Conservation (phyloP, 2,797 vertebrate species). For the Micropoecilia bifurca region DNA sequence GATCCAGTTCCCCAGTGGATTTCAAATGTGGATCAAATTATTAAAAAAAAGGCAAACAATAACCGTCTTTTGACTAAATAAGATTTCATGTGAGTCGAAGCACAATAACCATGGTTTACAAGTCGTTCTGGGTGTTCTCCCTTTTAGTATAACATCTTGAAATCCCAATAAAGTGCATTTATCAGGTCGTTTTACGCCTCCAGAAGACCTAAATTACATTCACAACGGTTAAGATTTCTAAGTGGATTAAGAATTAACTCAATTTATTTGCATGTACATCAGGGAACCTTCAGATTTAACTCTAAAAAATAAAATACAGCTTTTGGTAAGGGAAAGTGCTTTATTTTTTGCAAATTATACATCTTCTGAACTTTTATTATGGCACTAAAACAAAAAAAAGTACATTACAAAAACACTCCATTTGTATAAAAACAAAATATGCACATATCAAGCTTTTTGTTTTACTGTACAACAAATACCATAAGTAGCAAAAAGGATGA, state of each 20-base stretch:
- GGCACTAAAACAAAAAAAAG: constrained; percentile 60
- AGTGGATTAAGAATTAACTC: not conserved
- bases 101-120: too few species aligned
- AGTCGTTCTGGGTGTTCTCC: not conserved
- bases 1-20: too few species aligned
- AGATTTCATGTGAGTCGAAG: too few species aligned
- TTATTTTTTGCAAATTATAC: constrained; percentile 80
- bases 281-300: too few species aligned
- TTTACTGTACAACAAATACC: constrained; percentile 73
- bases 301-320: not conserved
- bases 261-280: not conserved
- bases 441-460: constrained; percentile 62
- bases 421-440: constrained; percentile 78
- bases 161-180: not conserved
- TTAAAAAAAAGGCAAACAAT: too few species aligned
- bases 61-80: not conserved
- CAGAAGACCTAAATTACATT: not conserved
- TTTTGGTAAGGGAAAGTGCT: constrained; percentile 66
- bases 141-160: not conserved
- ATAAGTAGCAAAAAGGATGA: constrained; percentile 46
- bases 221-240: not conserved
- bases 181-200: not conserved
- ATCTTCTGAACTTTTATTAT: constrained; percentile 60
- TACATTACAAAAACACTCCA: constrained; percentile 71
- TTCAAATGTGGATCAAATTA: not conserved